phyloP scores from a whole-genome alignment of 2,113 vertebrate genomes.

The Alosa alosa region DNA sequence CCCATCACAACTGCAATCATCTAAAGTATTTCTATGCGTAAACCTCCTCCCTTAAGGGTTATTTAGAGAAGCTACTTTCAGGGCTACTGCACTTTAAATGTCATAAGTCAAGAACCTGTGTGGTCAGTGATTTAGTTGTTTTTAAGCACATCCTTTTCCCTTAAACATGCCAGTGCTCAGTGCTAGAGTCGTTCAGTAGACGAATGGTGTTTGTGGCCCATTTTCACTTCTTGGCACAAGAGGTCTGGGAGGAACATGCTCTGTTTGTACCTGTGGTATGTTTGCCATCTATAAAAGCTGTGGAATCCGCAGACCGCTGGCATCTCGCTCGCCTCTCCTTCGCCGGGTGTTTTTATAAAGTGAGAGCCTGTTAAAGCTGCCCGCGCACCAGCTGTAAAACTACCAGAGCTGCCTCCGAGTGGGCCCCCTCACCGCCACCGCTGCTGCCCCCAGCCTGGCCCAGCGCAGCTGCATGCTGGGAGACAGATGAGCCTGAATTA shows the following conservation, averaged over 20 bases:
- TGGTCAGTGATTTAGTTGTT: conserved; percentile 12
- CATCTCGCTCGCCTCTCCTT: background rate
- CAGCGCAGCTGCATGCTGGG: background rate
- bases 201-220: background rate
- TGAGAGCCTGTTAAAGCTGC: conserved; percentile 5
- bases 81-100: conserved; percentile 12
- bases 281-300: conserved; percentile 5
- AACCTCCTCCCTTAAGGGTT: background rate
- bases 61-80: background rate
- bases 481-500: conserved; percentile 15
- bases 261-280: background rate
- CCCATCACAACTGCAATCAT: conserved; percentile 11
- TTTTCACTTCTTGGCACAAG: background rate
- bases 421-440: background rate
- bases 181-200: background rate
- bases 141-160: conserved; percentile 14
- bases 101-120: conserved; percentile 14
- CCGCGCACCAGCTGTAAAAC: background rate
- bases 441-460: background rate
- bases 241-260: background rate
- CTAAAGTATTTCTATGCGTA: background rate
- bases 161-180: background rate
- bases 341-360: conserved; percentile 1
- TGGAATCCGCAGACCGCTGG: background rate
- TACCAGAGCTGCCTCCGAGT: background rate